Conservation (phyloP, 1,140 invertebrate species). For the Rhagoletis pomonella region DNA sequence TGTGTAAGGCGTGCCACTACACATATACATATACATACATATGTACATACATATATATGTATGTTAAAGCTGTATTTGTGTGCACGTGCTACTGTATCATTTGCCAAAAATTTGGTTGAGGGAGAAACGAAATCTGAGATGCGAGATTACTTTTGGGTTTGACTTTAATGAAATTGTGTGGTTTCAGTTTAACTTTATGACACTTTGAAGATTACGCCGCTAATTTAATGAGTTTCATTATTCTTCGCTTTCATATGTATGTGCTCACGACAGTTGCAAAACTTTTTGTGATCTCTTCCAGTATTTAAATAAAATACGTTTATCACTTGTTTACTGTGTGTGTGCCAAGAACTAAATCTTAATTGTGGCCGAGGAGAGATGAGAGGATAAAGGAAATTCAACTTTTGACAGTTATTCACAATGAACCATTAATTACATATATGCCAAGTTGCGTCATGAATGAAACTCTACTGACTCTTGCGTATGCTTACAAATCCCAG, state of each 20-base stretch:
- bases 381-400: neutral
- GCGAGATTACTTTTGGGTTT: neutral
- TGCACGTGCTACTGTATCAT: neutral
- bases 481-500: too few species aligned
- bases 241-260: neutral
- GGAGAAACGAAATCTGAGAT: neutral
- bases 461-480: too few species aligned
- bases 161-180: conserved; percentile 47
- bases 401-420: too few species aligned
- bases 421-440: too few species aligned
- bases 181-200: conserved; percentile 34
- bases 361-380: neutral
- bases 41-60: neutral
- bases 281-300: neutral
- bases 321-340: neutral
- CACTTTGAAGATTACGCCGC: conserved; percentile 30
- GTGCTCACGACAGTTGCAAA: neutral
- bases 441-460: too few species aligned
- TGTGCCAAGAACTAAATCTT: too few species aligned
- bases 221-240: conserved; percentile 39
- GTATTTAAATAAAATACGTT: conserved; percentile 6
- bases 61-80: neutral
- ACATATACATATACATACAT: neutral
- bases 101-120: neutral
- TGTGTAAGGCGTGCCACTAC: neutral